A percentile compares a stretch with the other conserved stretches of the same genome.
These are phyloP conservation scores for Fundulus diaphanus DNA, from an alignment of 2,797 vertebrate species.

Conservation along the genomic window DNA sequence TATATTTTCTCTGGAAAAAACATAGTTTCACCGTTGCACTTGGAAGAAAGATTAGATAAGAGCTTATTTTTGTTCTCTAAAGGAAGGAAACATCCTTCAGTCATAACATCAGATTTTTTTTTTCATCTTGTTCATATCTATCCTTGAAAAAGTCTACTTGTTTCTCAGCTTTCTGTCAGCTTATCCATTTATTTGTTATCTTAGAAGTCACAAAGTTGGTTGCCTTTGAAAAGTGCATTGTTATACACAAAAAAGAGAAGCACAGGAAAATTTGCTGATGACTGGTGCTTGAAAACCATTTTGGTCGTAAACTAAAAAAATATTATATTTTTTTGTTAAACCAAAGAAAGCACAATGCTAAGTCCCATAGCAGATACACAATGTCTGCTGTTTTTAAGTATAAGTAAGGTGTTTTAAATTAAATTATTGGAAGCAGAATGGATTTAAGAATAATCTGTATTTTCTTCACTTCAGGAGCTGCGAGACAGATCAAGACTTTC, in stretches of 20 bases:
- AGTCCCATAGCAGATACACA: no score
- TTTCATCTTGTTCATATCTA: neutral
- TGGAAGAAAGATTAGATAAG: neutral
- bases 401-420: neutral
- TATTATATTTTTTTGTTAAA: neutral
- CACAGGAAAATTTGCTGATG: neutral
- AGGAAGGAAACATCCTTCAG: neutral
- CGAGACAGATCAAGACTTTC: neutral
- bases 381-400: neutral
- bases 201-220: neutral
- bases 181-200: neutral
- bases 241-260: neutral
- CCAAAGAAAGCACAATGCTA: neutral
- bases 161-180: neutral
- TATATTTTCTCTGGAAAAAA: neutral
- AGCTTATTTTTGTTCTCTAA: neutral
- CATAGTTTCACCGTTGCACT: neutral
- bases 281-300: neutral
- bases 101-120: neutral
- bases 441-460: neutral
- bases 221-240: neutral
- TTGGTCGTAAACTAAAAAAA: neutral
- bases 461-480: neutral
- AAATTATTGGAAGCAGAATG: neutral
- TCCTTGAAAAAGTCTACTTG: neutral